Base-by-base conservation (phyloP, 2,113 vertebrate species). In the Oreocharis arfaki region DNA sequence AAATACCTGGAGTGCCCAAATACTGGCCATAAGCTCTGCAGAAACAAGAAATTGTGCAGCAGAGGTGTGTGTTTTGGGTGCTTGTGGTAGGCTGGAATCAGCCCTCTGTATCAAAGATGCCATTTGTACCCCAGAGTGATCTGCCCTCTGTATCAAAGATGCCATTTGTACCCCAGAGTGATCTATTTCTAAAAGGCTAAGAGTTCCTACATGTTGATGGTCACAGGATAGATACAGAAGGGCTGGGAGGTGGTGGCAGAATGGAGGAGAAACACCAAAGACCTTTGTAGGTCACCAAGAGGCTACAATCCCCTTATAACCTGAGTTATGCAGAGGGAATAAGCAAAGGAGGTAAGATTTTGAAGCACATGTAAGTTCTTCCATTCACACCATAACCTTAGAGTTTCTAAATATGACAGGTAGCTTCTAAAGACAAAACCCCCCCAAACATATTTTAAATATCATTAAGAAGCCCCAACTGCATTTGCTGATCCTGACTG, bases 401-500 rank as follows among this genome's bases (percentile, higher is more conserved):
- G 52, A 59, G 4, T 64, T 90, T 92, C 69, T 82, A n/a, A 84
- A 78, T 74, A 53, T 28, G 15, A 9, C 27, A 77, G 26, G 27
- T 50, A 52, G 16, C 23, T 89, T 69, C 68, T 46, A 70, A 85
- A 63, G 33, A 59, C 23, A 71, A 52, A 78, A 79, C 50, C 4
- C 1, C 24, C 70, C 19, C 7, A 19, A 56, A 63, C 0, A 3
- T 2, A 0, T 35, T 79, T 92, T 64, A 60, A 24, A 2, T 57
- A 39, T 44, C 5, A 27, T 65, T 28, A 71, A 50, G 68, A 90
- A 89, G 18, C 6, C 10, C 17, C 32, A 37, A 20, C 8, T 59
- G 8, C 64, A 39, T 96, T 90, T 84, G 33, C 44, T 89, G 53
- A 56, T 89, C 18, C n/a, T 33, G 42, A 65, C 35, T 75, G 73